Conservation (phyloP, 2,797 vertebrate species). For the Trematomus bernacchii region DNA sequence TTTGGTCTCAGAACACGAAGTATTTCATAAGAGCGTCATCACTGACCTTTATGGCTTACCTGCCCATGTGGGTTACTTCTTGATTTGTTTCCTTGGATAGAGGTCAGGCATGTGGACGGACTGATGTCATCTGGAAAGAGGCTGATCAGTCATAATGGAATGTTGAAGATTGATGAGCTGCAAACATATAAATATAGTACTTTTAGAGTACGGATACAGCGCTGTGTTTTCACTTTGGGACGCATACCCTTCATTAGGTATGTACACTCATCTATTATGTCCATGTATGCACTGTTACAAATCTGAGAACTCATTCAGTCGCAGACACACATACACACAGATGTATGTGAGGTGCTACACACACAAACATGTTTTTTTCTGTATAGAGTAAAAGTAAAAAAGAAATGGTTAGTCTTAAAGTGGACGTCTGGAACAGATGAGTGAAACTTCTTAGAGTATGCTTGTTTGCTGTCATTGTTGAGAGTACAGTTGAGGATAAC, state of each 20-base stretch:
- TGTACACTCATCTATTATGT: constrained; percentile 2
- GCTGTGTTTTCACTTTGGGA: background rate
- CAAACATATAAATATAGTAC: too few species aligned
- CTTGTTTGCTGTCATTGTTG: background rate
- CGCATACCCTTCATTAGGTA: constrained; percentile 8
- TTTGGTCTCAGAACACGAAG: constrained; percentile 3
- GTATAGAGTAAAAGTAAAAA: background rate
- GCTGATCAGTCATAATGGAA: constrained; percentile 36
- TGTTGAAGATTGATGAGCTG: constrained; percentile 18
- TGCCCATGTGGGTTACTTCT: background rate
- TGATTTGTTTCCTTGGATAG: constrained; percentile 13
- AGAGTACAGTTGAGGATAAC: background rate
- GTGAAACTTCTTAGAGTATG: background rate
- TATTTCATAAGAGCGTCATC: constrained; percentile 20
- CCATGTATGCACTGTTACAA: background rate
- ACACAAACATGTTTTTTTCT: background rate
- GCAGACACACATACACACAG: background rate
- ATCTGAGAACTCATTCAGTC: background rate
- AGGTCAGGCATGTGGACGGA: constrained; percentile 12
- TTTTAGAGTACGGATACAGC: background rate
- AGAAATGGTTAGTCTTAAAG: background rate
- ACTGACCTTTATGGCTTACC: background rate
- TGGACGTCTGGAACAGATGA: background rate
- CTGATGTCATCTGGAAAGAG: constrained; percentile 27
- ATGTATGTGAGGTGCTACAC: background rate